Percentiles rank a stretch among this genome's conserved stretches.
phyloP scores from a whole-genome alignment of 2,113 vertebrate genomes.

The Hyperopisus bebe region DNA sequence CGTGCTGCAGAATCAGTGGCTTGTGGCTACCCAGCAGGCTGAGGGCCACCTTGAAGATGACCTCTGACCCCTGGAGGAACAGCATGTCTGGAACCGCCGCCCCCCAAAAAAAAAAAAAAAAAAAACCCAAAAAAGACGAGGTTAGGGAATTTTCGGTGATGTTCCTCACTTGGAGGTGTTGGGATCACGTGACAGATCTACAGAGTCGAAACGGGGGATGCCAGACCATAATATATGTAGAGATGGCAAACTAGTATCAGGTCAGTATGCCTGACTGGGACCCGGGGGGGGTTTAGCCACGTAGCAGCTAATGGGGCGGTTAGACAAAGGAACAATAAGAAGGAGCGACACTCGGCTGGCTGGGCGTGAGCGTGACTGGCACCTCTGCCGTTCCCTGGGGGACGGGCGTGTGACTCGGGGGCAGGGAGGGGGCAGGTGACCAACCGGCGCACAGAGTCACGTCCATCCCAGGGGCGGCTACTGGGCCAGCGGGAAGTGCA shows the following conservation, averaged over 20 bases:
- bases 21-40: conserved; percentile 89
- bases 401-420: background rate
- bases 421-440: background rate
- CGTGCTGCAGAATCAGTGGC: conserved; percentile 86
- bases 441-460: background rate
- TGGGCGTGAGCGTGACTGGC: background rate
- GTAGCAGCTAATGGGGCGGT: background rate
- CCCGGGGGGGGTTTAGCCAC: background rate
- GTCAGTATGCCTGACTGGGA: background rate
- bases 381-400: background rate
- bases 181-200: background rate
- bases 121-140: background rate
- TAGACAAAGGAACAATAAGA: background rate
- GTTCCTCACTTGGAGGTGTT: background rate
- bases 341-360: background rate
- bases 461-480: background rate
- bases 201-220: background rate
- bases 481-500: background rate
- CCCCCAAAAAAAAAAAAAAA: background rate
- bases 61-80: conserved; percentile 87
- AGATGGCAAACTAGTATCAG: background rate
- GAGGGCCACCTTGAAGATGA: conserved; percentile 90
- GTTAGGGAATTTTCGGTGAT: background rate
- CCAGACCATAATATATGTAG: background rate
- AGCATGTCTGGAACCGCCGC: conserved; percentile 71